Conservation (phyloP, 1,140 invertebrate species). For the Riptortus pedestris region DNA sequence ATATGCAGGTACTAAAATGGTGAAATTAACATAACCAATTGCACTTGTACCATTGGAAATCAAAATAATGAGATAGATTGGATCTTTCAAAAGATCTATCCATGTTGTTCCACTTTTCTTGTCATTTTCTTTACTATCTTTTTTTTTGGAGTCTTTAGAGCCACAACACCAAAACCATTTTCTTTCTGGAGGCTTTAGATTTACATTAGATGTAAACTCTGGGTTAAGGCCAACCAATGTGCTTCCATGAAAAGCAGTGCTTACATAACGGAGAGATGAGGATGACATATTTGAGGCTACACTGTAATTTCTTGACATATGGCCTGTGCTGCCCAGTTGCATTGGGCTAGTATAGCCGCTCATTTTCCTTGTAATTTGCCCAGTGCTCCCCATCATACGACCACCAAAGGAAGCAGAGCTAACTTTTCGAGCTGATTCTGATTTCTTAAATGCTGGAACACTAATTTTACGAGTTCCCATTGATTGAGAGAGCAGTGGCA, state of each 20-base stretch:
- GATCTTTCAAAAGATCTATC: conserved; percentile 52
- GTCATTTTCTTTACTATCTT: conserved; percentile 2
- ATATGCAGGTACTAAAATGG: conserved; percentile 65
- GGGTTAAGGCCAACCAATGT: conserved; percentile 65
- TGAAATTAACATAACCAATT: conserved; percentile 76
- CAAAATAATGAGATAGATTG: conserved; percentile 67
- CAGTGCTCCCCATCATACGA: conserved; percentile 39
- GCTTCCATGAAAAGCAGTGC: conserved; percentile 71
- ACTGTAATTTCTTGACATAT: conserved; percentile 29
- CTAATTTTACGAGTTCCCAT: conserved; percentile 44
- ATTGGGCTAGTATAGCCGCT: conserved; percentile 41
- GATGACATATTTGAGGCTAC: conserved; percentile 45
- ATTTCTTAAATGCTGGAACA: conserved; percentile 36
- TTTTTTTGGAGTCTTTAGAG: not conserved
- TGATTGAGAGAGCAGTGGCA: conserved; percentile 26
- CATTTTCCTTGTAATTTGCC: conserved; percentile 47
- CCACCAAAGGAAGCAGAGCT: conserved; percentile 12
- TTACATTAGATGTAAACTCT: conserved; percentile 64
- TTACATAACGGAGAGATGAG: conserved; percentile 71
- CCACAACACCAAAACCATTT: conserved; percentile 38
- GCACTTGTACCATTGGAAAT: conserved; percentile 74
- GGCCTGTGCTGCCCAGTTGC: conserved; percentile 28
- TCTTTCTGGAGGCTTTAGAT: conserved; percentile 52
- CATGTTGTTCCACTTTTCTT: conserved; percentile 1
- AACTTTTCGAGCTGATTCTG: conserved; percentile 10